Conservation (phyloP, 1,140 invertebrate species). For the Drepana arcuata region DNA sequence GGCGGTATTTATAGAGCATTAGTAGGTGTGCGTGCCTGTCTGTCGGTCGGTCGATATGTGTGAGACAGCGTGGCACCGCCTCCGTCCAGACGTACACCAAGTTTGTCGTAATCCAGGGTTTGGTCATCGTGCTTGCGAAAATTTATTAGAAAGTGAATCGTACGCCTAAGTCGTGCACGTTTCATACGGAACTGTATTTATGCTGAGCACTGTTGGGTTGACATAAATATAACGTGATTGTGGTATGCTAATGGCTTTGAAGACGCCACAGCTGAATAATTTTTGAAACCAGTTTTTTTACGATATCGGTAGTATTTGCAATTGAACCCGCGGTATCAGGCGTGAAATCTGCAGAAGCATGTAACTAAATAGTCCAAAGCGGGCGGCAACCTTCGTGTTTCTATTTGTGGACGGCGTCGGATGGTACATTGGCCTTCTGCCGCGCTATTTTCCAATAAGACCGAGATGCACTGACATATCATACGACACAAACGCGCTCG, state of each 20-base stretch:
- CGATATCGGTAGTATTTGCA: too few species aligned
- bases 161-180: too few species aligned
- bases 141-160: too few species aligned
- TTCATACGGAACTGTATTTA: too few species aligned
- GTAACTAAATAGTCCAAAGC: constrained; percentile 43
- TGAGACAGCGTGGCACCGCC: constrained; percentile 67
- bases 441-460: constrained; percentile 42
- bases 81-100: constrained; percentile 46
- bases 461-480: constrained; percentile 26
- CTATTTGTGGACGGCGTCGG: constrained; percentile 50
- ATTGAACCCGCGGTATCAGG: neutral
- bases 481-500: constrained; percentile 12
- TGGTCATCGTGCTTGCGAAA: constrained; percentile 33
- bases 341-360: constrained; percentile 16
- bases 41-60: constrained; percentile 45
- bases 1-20: constrained; percentile 60
- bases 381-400: constrained; percentile 46
- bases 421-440: constrained; percentile 56
- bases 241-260: too few species aligned
- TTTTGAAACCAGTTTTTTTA: too few species aligned
- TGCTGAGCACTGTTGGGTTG: too few species aligned
- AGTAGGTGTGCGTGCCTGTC: constrained; percentile 56
- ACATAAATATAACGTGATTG: too few species aligned
- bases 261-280: too few species aligned
- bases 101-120: constrained; percentile 50